Evolutionary conservation across 2,113 vertebrate genomes (phyloP).

Genomic region (Sorex fumeus): DNA sequence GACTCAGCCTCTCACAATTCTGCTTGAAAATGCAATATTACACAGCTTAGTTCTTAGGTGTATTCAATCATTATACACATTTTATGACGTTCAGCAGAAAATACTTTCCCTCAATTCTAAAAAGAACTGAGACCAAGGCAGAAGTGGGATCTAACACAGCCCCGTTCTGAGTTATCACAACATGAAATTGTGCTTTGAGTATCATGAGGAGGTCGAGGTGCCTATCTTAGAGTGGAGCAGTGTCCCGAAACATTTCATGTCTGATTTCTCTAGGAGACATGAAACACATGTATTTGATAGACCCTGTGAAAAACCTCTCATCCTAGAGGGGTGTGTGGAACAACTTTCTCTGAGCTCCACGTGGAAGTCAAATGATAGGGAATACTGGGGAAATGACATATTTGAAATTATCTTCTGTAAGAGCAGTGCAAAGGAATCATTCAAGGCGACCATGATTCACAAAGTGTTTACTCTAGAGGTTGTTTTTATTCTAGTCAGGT

Average conservation of each 20-base stretch:
- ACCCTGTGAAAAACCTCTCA: neutral
- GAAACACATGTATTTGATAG: neutral
- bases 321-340: neutral
- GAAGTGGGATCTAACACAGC: neutral
- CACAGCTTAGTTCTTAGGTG: neutral
- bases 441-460: conserved; percentile 41
- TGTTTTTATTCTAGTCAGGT: conserved; percentile 56
- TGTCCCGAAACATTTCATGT: conserved; percentile 13
- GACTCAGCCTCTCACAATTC: neutral
- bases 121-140: conserved; percentile 11
- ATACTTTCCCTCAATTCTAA: neutral
- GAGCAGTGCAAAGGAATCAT: conserved; percentile 39
- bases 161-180: neutral
- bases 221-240: conserved; percentile 16
- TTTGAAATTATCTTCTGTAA: conserved; percentile 43
- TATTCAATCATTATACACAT: conserved; percentile 17
- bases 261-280: neutral
- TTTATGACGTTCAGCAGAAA: conserved; percentile 2
- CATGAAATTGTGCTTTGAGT: neutral
- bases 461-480: conserved; percentile 24
- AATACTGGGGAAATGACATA: neutral
- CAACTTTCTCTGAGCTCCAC: conserved; percentile 3
- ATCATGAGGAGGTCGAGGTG: conserved; percentile 10
- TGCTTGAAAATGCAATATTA: conserved; percentile 12
- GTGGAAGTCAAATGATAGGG: conserved; percentile 38